Evolutionary conservation across 1,140 invertebrate genomes (phyloP).

Genomic region (Dinoponera quadriceps): DNA sequence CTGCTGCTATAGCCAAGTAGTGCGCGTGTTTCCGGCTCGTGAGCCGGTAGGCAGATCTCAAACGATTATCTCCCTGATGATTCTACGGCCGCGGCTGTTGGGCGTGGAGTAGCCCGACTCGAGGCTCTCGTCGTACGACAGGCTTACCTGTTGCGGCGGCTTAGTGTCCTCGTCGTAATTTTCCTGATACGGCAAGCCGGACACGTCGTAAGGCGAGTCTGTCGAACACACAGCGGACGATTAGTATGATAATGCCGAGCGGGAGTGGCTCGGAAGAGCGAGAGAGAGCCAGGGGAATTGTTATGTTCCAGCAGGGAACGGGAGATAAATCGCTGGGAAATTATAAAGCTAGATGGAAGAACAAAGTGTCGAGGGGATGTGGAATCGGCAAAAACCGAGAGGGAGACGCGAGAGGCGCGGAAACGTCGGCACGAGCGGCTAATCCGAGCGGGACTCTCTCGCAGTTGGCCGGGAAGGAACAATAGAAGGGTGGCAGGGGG

Average conservation of each 20-base stretch:
- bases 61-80: conserved; percentile 97
- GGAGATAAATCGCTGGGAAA: no score
- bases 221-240: conserved; percentile 66
- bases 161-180: conserved; percentile 90
- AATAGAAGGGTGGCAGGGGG: neutral
- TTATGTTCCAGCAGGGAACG: no score
- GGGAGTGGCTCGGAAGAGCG: no score
- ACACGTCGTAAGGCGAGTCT: conserved; percentile 97
- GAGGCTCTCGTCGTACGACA: conserved; percentile 96
- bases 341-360: no score
- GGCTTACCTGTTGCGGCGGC: conserved; percentile 92
- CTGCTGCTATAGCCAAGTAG: conserved; percentile 85
- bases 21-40: conserved; percentile 83
- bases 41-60: conserved; percentile 88
- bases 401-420: no score
- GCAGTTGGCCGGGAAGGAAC: neutral
- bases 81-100: conserved; percentile 94
- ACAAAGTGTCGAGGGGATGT: no score
- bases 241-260: conserved; percentile 42
- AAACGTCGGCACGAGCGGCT: no score
- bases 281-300: no score
- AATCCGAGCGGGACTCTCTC: neutral
- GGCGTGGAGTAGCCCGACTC: conserved; percentile 97
- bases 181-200: conserved; percentile 94
- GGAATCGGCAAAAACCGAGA: no score